Conservation (phyloP, 2,888 invertebrate species). For the Onthophagus sagittarius region DNA sequence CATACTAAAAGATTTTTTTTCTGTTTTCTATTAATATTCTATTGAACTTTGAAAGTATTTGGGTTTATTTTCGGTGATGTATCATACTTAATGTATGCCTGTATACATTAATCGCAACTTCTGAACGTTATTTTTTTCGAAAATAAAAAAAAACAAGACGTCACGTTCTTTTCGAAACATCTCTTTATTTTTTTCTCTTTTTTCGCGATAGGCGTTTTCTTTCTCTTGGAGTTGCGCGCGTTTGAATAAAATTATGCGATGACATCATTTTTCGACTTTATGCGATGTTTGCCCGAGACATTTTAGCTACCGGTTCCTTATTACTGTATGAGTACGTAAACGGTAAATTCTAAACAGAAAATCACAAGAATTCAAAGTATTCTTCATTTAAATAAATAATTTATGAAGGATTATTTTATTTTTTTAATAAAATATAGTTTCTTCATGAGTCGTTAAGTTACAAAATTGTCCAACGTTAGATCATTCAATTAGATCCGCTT, state of each 20-base stretch:
- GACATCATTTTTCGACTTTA: constrained; percentile 15
- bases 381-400: no score
- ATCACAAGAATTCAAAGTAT: not conserved
- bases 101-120: not conserved
- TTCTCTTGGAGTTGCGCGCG: not conserved
- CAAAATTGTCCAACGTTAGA: no score
- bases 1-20: constrained; percentile 1
- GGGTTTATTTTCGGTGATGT: constrained; percentile 31
- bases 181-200: constrained; percentile 2
- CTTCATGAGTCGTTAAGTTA: no score
- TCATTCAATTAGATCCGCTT: no score
- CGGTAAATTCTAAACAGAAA: not conserved
- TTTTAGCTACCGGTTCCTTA: not conserved
- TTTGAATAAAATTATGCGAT: constrained; percentile 17
- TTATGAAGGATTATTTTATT: no score
- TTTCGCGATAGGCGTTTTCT: not conserved
- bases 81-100: constrained; percentile 17
- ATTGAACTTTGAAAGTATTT: not conserved
- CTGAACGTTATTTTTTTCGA: not conserved
- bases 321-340: not conserved
- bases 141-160: not conserved
- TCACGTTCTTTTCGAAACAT: not conserved
- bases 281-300: not conserved
- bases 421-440: no score
- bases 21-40: constrained; percentile 1